Evolutionary conservation across 2,113 vertebrate genomes (phyloP).

Genomic region (Callaeas wilsoni): DNA sequence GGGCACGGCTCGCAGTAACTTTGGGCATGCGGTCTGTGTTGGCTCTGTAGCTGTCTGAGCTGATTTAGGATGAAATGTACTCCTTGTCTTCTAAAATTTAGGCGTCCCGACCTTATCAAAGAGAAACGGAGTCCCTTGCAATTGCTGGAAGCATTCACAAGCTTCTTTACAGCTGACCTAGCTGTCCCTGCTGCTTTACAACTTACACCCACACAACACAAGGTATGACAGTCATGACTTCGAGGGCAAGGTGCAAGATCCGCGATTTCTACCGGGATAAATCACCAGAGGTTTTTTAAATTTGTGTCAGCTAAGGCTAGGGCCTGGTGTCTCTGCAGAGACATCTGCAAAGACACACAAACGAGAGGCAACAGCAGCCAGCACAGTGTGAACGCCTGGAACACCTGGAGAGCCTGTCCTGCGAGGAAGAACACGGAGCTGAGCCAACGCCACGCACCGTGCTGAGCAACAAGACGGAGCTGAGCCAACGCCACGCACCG

Average conservation of each 20-base stretch:
- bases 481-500: no score
- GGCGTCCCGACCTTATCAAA: neutral
- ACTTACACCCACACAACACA: neutral
- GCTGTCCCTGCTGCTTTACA: neutral
- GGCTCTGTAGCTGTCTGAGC: neutral
- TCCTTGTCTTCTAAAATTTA: neutral
- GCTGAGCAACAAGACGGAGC: neutral
- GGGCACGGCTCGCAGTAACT: neutral
- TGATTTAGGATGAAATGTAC: neutral
- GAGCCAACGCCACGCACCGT: no score
- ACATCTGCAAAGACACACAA: neutral
- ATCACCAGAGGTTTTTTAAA: neutral
- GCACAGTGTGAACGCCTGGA: fast-evolving
- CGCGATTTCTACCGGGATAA: fast-evolving
- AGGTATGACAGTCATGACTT: neutral
- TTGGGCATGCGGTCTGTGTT: fast-evolving
- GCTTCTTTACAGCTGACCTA: neutral
- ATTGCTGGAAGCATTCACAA: neutral
- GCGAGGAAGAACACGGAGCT: fast-evolving
- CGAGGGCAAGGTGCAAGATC: neutral
- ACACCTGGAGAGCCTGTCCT: neutral
- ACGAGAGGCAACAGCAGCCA: neutral
- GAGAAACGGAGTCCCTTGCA: neutral
- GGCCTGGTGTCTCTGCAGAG: neutral
- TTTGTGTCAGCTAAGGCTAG: neutral